A percentile compares a stretch with the other conserved stretches of the same genome.
Evolutionary conservation across 2,888 invertebrate genomes (phyloP).

Genomic region (Altica lythri): DNA sequence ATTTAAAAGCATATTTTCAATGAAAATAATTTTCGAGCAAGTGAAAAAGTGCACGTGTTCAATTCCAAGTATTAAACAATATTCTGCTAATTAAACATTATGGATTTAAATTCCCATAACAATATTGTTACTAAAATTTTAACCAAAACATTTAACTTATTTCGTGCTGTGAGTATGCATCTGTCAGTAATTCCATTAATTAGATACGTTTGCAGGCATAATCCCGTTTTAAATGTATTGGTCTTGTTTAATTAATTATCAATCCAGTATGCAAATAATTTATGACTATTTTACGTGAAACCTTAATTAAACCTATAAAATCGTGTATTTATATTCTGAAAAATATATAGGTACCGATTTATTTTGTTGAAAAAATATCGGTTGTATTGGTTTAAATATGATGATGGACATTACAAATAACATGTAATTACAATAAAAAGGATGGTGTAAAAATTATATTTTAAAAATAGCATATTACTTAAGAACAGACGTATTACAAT

Average conservation of each 20-base stretch:
- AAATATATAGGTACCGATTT: conserved; percentile 6
- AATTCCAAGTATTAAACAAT: too few species aligned
- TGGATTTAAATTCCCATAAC: background rate
- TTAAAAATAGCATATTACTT: too few species aligned
- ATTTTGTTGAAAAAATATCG: background rate
- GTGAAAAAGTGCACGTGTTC: too few species aligned
- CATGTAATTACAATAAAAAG: too few species aligned
- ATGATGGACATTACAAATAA: too few species aligned
- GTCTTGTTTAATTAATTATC: conserved; percentile 41
- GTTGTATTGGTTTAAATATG: background rate
- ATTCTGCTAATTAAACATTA: background rate
- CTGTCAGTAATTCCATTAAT: conserved; percentile 37
- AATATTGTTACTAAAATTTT: conserved; percentile 10
- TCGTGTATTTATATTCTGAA: conserved; percentile 15
- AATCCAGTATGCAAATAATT: conserved; percentile 41
- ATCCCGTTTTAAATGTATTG: conserved; percentile 41
- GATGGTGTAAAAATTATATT: too few species aligned
- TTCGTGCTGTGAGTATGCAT: conserved; percentile 13
- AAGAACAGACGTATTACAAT: too few species aligned
- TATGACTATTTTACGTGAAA: conserved; percentile 40
- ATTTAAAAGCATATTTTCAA: too few species aligned
- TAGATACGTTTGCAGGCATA: conserved; percentile 39
- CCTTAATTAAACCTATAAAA: conserved; percentile 32
- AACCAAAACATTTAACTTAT: conserved; percentile 18
- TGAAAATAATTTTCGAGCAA: too few species aligned